Evolutionary conservation across 2,888 invertebrate species (phyloP), one percentile per base, ranked within the genome.

Genomic region (Prosopocoilus inquinatus): DNA sequence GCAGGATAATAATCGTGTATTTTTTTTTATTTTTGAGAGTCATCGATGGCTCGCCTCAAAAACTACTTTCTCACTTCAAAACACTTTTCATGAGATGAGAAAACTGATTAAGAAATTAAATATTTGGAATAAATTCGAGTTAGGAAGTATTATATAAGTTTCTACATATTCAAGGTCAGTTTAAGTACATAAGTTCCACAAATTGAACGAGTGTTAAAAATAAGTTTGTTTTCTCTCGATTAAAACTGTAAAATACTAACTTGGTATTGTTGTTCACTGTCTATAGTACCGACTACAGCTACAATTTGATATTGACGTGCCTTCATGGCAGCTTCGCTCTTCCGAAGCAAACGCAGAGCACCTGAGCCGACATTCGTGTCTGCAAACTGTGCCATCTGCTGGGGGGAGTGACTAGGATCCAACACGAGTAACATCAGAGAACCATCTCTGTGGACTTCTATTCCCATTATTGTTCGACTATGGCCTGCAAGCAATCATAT

Each of bases 251-350:
- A 8, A 55, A 20, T 33, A 57, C 66, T 67, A 73, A 89, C 89
- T 82, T 90, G 87, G 71, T 88, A 90, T 72, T 92, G 90, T 36
- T 80, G 78, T 61, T 91, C 90, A 7, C 80, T 81, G 60, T 86
- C 83, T 72, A 91, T 83, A 53, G 84, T 82, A 1, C 93, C 93
- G 59, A 82, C 80, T 59, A 93, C 87, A 41, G 88, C 88, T 15
- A 93, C 89, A 67, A 94, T 85, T 79, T 94, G 94, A 79, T 94
- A 94, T 78, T 94, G 93, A 36, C 85, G 81, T 47, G 92, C 91
- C 63, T 90, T 87, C 82, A 94, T 86, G 0, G 90, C 88, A 5
- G 85, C 79, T 15, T 89, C 81, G 16, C 89, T 87, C 69, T 91
- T 86, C 54, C 92, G 81, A 60, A 93, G 80, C 38, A 87, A 79